These are phyloP conservation scores for Scolopax bukidnonensis DNA, from an alignment of 2,797 vertebrate species.

Conservation along the genomic window DNA sequence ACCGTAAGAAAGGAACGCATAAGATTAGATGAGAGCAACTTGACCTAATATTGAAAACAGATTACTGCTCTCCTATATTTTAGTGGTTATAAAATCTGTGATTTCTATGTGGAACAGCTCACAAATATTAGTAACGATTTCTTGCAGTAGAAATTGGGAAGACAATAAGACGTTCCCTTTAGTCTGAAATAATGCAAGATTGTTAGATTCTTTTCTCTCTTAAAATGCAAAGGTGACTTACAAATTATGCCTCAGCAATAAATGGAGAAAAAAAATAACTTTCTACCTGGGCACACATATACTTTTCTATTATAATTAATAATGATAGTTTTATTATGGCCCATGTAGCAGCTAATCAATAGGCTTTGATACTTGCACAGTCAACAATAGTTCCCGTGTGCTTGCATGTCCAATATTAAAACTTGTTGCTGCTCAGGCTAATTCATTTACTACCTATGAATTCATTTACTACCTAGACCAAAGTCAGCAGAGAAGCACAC, in stretches of 20 bases:
- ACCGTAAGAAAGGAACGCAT: slow-evolving; percentile 26
- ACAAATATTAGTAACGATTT: slow-evolving; percentile 11
- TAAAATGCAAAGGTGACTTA: slow-evolving; percentile 48
- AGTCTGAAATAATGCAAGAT: background rate
- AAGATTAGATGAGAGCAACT: slow-evolving; percentile 46
- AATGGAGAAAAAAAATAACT: slow-evolving; percentile 18
- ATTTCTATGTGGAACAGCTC: slow-evolving; percentile 32
- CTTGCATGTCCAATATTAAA: slow-evolving; percentile 47
- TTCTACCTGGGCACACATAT: slow-evolving; percentile 18
- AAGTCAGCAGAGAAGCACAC: slow-evolving; percentile 64
- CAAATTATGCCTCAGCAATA: slow-evolving; percentile 49
- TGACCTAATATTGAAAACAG: slow-evolving; percentile 64
- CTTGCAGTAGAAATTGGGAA: slow-evolving; percentile 26
- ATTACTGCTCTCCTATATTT: slow-evolving; percentile 45
- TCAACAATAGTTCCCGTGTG: slow-evolving; percentile 53
- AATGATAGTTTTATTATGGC: slow-evolving; percentile 71
- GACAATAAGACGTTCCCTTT: slow-evolving; percentile 27
- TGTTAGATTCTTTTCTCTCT: background rate
- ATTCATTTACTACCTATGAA: slow-evolving; percentile 63
- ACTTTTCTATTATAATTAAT: slow-evolving; percentile 68
- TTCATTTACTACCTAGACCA: slow-evolving; percentile 56
- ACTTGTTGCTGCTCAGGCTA: slow-evolving; percentile 57
- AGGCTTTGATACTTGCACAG: slow-evolving; percentile 66
- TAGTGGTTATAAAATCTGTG: slow-evolving; percentile 52
- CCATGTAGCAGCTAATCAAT: slow-evolving; percentile 76